Conservation (phyloP, 2,797 vertebrate genomes). For the Nyctibius grandis region DNA sequence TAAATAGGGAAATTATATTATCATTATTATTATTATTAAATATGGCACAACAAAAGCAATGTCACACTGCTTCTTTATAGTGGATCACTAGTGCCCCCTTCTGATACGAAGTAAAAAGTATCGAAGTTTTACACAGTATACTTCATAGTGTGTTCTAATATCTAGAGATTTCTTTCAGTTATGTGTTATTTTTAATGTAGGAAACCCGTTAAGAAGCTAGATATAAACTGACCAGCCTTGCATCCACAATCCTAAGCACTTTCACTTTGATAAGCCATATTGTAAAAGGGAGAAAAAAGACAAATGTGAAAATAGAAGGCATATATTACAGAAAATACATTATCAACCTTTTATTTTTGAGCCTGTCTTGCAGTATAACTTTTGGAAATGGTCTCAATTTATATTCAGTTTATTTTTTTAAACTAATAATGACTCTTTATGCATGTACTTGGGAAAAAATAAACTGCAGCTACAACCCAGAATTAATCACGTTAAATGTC, state of each 20-base stretch:
- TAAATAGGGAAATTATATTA: constrained; percentile 65
- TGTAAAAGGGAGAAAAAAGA: not conserved
- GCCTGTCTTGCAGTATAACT: not conserved
- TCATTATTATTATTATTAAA: constrained; percentile 66
- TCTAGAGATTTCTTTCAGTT: constrained; percentile 41
- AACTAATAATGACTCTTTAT: not conserved
- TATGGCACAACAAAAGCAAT: constrained; percentile 65
- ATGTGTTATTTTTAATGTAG: constrained; percentile 10
- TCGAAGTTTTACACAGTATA: not conserved
- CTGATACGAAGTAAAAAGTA: constrained; percentile 49
- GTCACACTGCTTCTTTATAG: constrained; percentile 28
- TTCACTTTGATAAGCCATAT: not conserved
- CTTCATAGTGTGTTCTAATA: not conserved
- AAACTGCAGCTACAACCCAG: not conserved
- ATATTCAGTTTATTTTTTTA: not conserved
- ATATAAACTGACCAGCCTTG: not conserved
- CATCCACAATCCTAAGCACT: not conserved
- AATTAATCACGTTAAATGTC: constrained; percentile 67
- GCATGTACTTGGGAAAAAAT: not conserved
- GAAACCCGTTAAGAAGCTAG: not conserved
- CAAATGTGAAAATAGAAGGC: not conserved
- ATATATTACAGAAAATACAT: not conserved
- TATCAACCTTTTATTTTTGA: not conserved
- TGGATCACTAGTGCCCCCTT: constrained; percentile 77
- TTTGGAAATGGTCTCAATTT: not conserved